Percentiles rank a stretch among this genome's conserved stretches.
These are phyloP conservation scores for Crambe crambe DNA, from an alignment of 37 sponge, comb jelly and placozoan species.

Conservation along the genomic window DNA sequence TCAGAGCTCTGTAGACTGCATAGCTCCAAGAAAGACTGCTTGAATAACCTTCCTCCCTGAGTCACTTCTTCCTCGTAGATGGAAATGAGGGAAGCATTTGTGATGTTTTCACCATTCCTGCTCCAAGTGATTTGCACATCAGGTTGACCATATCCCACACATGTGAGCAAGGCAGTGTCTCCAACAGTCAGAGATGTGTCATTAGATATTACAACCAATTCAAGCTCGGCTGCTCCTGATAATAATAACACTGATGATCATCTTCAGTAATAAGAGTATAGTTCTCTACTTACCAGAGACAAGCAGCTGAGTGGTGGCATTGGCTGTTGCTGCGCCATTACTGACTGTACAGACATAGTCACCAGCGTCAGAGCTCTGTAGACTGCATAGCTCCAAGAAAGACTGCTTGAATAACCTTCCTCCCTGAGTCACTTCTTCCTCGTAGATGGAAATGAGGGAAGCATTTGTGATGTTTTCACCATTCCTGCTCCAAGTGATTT, in stretches of 20 bases:
- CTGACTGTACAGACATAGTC: conserved; percentile 16
- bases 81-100: background rate
- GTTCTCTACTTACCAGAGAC: too few relatives aligned
- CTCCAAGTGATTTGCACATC: conserved; percentile 18
- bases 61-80: conserved; percentile 15
- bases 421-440: background rate
- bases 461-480: conserved; percentile 13
- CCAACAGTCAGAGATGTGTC: conserved; percentile 1
- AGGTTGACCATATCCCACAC: conserved; percentile 17
- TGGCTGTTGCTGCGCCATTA: background rate
- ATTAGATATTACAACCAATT: background rate
- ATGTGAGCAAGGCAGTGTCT: conserved; percentile 16
- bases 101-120: background rate
- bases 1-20: background rate
- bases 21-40: conserved; percentile 19
- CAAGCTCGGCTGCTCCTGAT: background rate
- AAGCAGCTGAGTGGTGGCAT: background rate
- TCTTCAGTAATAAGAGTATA: background rate
- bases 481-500: conserved; percentile 19
- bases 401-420: conserved; percentile 14
- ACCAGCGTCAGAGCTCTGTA: conserved; percentile 3
- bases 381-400: conserved; percentile 33
- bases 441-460: conserved; percentile 24
- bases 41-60: background rate
- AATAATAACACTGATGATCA: background rate